Percentiles rank a stretch among this genome's conserved stretches.
These are phyloP conservation scores for Hydrocynus forskahlii DNA, from an alignment of 2,797 vertebrate species.

Conservation along the genomic window DNA sequence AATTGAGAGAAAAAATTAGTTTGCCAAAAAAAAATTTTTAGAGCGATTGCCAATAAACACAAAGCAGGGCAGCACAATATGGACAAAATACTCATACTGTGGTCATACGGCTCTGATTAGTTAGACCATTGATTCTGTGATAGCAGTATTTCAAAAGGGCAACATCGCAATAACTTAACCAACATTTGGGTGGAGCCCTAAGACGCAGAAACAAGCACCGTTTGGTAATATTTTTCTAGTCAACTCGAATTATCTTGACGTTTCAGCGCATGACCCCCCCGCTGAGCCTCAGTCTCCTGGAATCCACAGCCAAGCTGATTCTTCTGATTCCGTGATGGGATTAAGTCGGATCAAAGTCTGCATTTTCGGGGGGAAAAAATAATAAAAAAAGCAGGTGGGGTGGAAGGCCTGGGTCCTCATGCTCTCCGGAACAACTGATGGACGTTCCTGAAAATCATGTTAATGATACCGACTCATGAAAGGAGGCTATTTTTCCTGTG, in stretches of 20 bases:
- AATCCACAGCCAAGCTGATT: constrained; percentile 63
- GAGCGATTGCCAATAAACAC: too few species aligned
- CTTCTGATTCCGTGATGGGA: constrained; percentile 66
- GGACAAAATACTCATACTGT: too few species aligned
- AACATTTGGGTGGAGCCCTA: neutral
- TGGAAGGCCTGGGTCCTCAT: constrained; percentile 56
- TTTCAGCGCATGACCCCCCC: neutral
- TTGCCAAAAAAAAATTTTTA: too few species aligned
- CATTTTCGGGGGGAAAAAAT: constrained; percentile 68
- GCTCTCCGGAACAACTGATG: constrained; percentile 65
- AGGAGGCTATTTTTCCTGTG: constrained; percentile 45
- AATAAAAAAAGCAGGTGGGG: constrained; percentile 56
- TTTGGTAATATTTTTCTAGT: neutral
- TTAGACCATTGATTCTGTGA: too few species aligned
- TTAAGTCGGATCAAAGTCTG: constrained; percentile 68
- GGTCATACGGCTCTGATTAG: too few species aligned
- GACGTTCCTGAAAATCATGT: constrained; percentile 71
- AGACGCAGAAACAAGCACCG: neutral
- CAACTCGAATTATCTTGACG: neutral
- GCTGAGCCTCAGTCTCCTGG: neutral
- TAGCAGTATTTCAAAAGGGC: too few species aligned
- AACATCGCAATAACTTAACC: too few species aligned
- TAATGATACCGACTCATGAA: constrained; percentile 70
- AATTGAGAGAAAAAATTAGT: too few species aligned
- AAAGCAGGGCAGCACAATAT: too few species aligned